Conservation (phyloP, 2,797 vertebrate species). For the Lerista edwardsae region DNA sequence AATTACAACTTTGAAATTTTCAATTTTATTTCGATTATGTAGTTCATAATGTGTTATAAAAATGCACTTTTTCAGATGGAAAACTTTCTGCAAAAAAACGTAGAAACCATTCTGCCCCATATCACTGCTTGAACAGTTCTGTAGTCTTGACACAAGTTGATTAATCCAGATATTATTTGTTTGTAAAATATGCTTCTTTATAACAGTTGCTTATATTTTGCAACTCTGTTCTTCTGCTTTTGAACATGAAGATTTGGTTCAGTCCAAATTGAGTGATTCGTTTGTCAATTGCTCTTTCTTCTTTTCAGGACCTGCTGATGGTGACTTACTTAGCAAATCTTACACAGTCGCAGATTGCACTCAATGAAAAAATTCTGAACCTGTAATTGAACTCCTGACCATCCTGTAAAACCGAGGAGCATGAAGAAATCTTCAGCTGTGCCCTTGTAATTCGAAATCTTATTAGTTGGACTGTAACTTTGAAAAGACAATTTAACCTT, state of each 20-base stretch:
- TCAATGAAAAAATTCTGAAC: constrained; percentile 95
- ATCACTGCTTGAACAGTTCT: not conserved
- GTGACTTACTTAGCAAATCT: constrained; percentile 98
- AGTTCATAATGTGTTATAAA: no score
- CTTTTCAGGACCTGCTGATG: constrained; percentile 93
- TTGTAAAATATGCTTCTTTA: not conserved
- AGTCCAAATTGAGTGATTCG: no score
- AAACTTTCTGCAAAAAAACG: not conserved
- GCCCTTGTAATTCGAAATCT: not conserved
- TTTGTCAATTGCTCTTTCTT: constrained; percentile 36
- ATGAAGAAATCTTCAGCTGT: constrained; percentile 20
- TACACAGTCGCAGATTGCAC: constrained; percentile 96
- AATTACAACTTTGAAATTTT: no score
- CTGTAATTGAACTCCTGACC: constrained; percentile 69
- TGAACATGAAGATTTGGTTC: no score
- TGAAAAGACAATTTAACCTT: not conserved
- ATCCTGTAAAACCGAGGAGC: constrained; percentile 14
- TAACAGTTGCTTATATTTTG: not conserved
- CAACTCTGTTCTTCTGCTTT: constrained; percentile 18
- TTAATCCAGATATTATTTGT: not conserved
- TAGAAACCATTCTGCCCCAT: not conserved
- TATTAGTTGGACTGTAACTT: constrained; percentile 46
- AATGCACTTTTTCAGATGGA: no score
- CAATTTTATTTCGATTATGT: no score
- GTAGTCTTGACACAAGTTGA: not conserved